These are phyloP conservation scores for Pelosia muscerda DNA, from an alignment of 2,888 invertebrate genomes.

Conservation along the genomic window DNA sequence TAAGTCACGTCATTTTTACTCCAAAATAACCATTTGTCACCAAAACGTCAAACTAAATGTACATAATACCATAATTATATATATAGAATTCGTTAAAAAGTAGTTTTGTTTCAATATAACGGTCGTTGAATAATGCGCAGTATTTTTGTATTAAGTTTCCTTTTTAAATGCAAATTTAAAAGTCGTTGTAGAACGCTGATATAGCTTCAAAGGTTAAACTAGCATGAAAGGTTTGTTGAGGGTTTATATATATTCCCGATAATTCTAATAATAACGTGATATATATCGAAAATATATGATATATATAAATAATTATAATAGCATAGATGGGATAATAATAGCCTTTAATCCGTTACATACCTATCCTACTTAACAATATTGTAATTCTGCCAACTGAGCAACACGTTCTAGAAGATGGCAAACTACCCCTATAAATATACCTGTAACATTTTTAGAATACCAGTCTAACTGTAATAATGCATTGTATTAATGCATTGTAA, in stretches of 20 bases:
- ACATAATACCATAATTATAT: no score
- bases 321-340: no score
- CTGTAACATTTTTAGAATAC: background rate
- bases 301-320: no score
- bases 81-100: no score
- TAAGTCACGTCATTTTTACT: no score
- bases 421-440: no score
- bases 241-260: background rate
- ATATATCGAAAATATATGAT: background rate
- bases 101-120: no score
- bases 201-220: background rate
- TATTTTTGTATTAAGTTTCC: background rate
- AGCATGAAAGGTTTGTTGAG: background rate
- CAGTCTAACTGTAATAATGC: background rate
- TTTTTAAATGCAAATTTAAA: background rate
- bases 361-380: background rate
- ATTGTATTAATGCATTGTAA: background rate
- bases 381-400: no score
- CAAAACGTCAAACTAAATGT: no score
- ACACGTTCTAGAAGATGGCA: no score
- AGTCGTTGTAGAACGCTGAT: background rate
- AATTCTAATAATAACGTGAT: background rate
- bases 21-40: no score
- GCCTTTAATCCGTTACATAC: no score
- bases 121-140: background rate